phyloP scores from a whole-genome alignment of 2,797 vertebrate genomes.

The Anisognathus igniventris region DNA sequence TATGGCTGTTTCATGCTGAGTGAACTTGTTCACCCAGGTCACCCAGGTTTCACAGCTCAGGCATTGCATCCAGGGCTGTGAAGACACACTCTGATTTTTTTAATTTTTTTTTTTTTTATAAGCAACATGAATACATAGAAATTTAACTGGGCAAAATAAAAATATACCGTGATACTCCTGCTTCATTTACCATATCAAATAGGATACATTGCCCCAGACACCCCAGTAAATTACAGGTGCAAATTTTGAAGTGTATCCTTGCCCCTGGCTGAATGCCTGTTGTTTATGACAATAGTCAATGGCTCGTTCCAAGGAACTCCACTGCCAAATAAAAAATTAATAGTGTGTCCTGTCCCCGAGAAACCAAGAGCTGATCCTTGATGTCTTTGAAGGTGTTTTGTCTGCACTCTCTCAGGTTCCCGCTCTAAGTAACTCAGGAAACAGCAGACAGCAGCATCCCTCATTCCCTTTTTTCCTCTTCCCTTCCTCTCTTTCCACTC shows the following conservation, averaged over 20 bases:
- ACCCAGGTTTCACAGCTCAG: not conserved
- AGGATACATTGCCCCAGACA: not conserved
- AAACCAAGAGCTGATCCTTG: not conserved
- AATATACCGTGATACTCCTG: not conserved
- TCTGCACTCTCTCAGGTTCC: not conserved
- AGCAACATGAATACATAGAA: not conserved
- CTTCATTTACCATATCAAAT: not conserved
- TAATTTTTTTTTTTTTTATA: not conserved
- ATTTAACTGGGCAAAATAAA: not conserved
- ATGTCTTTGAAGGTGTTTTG: not conserved
- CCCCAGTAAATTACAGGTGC: not conserved
- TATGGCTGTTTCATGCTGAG: not conserved
- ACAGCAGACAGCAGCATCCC: not conserved
- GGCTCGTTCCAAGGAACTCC: rapidly evolving
- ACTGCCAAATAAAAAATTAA: not conserved
- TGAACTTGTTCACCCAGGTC: not conserved
- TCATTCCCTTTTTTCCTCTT: not conserved
- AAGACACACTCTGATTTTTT: rapidly evolving
- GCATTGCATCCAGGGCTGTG: not conserved
- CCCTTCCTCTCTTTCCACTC: not conserved
- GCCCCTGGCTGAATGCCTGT: not conserved
- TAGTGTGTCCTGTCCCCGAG: not conserved
- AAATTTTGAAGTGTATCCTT: not conserved
- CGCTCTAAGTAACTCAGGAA: not conserved
- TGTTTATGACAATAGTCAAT: not conserved